These are phyloP conservation scores for Moxostoma hubbsi DNA, from an alignment of 2,797 vertebrate species.

Conservation along the genomic window DNA sequence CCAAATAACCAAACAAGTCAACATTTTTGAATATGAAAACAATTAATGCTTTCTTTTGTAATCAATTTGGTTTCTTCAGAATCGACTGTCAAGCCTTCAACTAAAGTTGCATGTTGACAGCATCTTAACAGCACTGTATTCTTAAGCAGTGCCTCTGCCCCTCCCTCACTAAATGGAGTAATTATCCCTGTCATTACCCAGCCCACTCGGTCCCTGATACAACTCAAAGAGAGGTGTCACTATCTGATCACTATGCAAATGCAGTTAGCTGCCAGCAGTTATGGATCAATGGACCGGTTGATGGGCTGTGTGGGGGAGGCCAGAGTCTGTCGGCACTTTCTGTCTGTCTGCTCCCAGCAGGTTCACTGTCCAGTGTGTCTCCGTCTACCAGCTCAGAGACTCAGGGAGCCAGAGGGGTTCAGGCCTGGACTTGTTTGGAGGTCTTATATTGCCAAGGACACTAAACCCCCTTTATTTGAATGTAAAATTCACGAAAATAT, in stretches of 20 bases:
- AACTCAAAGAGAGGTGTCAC: constrained; percentile 79
- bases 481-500: constrained; percentile 35
- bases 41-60: neutral
- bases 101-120: constrained; percentile 17
- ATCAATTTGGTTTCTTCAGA: neutral
- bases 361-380: constrained; percentile 70
- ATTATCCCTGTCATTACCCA: constrained; percentile 81
- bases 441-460: neutral
- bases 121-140: constrained; percentile 28
- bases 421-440: constrained; percentile 39
- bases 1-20: neutral
- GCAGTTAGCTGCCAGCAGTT: constrained; percentile 70
- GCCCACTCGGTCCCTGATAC: constrained; percentile 73
- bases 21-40: neutral
- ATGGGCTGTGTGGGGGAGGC: constrained; percentile 25
- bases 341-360: constrained; percentile 70
- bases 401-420: constrained; percentile 50
- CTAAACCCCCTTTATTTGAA: constrained; percentile 31
- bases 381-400: constrained; percentile 68
- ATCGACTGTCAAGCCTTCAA: neutral
- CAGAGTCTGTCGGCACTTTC: constrained; percentile 69
- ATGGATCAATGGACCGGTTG: constrained; percentile 72
- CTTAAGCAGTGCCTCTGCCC: constrained; percentile 67
- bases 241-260: constrained; percentile 84
- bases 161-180: constrained; percentile 76